These are phyloP conservation scores for Gymnocypris eckloni DNA, from an alignment of 2,797 vertebrate genomes.

Conservation along the genomic window DNA sequence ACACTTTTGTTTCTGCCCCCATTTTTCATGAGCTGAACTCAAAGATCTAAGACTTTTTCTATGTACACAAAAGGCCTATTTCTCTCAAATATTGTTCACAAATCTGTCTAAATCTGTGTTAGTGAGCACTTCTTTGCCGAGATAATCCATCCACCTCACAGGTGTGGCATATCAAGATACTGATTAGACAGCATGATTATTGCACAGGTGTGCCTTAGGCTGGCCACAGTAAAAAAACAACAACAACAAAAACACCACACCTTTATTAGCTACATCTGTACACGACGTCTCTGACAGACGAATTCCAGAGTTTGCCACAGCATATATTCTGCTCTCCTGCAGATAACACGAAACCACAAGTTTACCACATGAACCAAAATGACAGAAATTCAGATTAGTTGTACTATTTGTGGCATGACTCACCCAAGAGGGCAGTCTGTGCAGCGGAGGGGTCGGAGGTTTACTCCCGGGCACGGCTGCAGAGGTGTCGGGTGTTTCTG, in stretches of 20 bases:
- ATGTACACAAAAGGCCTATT: too few species aligned
- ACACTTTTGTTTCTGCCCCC: too few species aligned
- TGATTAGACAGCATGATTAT: too few species aligned
- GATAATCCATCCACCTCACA: too few species aligned
- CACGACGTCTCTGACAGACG: constrained; percentile 90
- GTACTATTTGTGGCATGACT: constrained; percentile 56
- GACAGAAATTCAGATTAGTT: not conserved
- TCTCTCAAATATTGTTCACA: too few species aligned
- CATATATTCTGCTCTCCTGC: constrained; percentile 97
- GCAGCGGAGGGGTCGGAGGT: constrained; percentile 94
- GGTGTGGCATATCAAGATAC: too few species aligned
- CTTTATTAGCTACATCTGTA: constrained; percentile 83
- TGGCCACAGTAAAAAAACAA: too few species aligned
- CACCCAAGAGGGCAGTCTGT: constrained; percentile 98
- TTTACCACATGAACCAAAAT: not conserved
- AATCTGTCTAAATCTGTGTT: too few species aligned
- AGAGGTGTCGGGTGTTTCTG: constrained; percentile 65
- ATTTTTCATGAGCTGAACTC: too few species aligned
- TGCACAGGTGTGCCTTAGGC: too few species aligned
- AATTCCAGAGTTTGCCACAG: constrained; percentile 96
- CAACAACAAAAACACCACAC: constrained; percentile 70
- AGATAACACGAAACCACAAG: not conserved
- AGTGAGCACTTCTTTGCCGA: too few species aligned
- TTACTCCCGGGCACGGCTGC: constrained; percentile 75
- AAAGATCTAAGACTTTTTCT: too few species aligned